A percentile compares a stretch with the other conserved stretches of the same genome.
Evolutionary conservation across 2,113 vertebrate genomes (phyloP).

Genomic region (Halcyon senegalensis): DNA sequence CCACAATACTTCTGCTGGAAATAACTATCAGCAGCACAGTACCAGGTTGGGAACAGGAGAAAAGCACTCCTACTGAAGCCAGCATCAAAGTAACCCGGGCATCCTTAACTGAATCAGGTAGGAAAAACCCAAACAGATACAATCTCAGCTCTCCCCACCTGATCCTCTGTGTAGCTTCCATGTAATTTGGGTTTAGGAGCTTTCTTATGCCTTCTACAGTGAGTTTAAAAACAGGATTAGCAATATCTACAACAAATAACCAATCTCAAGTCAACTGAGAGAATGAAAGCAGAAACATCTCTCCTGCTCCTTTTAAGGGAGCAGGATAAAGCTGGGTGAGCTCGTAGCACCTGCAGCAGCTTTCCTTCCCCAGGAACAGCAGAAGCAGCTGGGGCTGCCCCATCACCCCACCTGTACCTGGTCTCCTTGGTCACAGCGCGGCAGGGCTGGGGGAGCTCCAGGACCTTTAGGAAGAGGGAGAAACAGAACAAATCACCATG

Average conservation of each 20-base stretch:
- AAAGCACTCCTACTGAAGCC: not conserved
- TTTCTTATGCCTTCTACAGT: not conserved
- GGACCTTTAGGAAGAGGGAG: not conserved
- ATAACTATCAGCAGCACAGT: not conserved
- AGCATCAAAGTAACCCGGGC: not conserved
- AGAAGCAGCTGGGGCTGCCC: not conserved
- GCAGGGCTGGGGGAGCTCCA: fast-evolving
- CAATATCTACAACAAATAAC: not conserved
- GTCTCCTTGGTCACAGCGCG: not conserved
- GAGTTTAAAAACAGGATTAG: not conserved
- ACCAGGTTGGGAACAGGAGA: not conserved
- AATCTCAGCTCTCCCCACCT: not conserved
- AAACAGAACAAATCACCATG: fast-evolving
- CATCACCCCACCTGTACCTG: fast-evolving
- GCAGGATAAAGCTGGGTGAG: not conserved
- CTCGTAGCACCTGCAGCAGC: fast-evolving
- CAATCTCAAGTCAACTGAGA: not conserved
- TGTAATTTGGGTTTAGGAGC: not conserved
- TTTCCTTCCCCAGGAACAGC: fast-evolving
- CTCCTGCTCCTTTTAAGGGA: not conserved
- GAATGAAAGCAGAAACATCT: not conserved
- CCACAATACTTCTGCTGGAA: not conserved
- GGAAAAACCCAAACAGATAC: not conserved
- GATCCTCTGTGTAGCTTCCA: not conserved
- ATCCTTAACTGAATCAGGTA: not conserved